phyloP scores from a whole-genome alignment of 1,140 invertebrate genomes.

The Drosophila azteca region DNA sequence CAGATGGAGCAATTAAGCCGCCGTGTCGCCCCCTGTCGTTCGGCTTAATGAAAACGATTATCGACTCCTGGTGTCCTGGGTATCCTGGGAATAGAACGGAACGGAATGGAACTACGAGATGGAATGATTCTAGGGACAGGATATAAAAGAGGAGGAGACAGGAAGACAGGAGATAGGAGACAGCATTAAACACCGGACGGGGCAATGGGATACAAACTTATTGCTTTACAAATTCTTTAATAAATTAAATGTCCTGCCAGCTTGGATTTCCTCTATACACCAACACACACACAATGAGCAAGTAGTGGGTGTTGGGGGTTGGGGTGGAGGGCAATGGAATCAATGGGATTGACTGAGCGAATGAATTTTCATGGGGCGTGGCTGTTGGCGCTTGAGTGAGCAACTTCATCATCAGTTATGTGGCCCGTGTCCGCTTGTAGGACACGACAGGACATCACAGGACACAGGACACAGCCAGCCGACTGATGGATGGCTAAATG shows the following conservation, averaged over 20 bases:
- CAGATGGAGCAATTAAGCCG: slow-evolving; percentile 64
- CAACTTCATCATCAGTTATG: slow-evolving; percentile 71
- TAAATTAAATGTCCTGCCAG: slow-evolving; percentile 75
- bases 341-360: slow-evolving; percentile 40
- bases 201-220: slow-evolving; percentile 63
- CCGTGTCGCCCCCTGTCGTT: slow-evolving; percentile 51
- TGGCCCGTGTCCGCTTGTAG: slow-evolving; percentile 20
- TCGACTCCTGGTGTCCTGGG: slow-evolving; percentile 44
- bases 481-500: slow-evolving; percentile 58
- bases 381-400: slow-evolving; percentile 45
- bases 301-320: background rate
- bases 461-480: background rate
- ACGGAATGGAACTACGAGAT: background rate
- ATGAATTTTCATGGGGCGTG: slow-evolving; percentile 19
- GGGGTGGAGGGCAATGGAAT: slow-evolving; percentile 40
- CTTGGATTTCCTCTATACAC: slow-evolving; percentile 1
- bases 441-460: slow-evolving; percentile 12
- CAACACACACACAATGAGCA: too few species aligned
- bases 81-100: background rate
- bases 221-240: slow-evolving; percentile 81
- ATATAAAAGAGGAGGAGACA: background rate
- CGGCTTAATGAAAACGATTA: slow-evolving; percentile 77
- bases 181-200: slow-evolving; percentile 8
- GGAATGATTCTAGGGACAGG: background rate
- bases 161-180: background rate